Evolutionary conservation across 1,140 invertebrate genomes (phyloP).

Genomic region (Plutomurus gul): DNA sequence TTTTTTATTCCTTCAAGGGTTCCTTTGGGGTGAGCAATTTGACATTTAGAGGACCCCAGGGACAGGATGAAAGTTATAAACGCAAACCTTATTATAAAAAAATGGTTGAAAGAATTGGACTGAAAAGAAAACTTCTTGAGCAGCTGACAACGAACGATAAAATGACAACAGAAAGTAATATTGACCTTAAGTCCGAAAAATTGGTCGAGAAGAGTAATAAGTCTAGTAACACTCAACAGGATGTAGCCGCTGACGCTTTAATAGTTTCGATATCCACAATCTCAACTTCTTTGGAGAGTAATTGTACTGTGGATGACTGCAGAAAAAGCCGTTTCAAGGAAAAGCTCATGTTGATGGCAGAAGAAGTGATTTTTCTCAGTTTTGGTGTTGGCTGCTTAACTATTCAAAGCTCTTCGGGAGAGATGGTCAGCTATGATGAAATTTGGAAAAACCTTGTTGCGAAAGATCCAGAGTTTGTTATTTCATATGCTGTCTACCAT

Average conservation of each 20-base stretch:
- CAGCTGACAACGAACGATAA: neutral
- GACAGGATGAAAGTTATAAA: neutral
- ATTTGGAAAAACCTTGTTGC: slow-evolving; percentile 43
- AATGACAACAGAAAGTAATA: neutral
- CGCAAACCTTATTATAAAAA: slow-evolving; percentile 21
- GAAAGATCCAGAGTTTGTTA: slow-evolving; percentile 46
- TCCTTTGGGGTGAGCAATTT: slow-evolving; percentile 39
- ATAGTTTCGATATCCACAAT: neutral
- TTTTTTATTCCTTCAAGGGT: slow-evolving; percentile 29
- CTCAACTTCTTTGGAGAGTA: neutral
- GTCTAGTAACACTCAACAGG: neutral
- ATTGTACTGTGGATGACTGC: neutral
- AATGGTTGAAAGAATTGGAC: neutral
- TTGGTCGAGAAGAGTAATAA: neutral
- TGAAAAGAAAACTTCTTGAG: neutral
- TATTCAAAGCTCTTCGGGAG: slow-evolving; percentile 27
- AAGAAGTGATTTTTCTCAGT: slow-evolving; percentile 52
- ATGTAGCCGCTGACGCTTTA: neutral
- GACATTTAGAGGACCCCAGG: slow-evolving; percentile 33
- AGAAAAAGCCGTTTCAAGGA: slow-evolving; percentile 24
- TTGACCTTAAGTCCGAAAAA: neutral
- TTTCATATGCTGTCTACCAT: slow-evolving; percentile 50
- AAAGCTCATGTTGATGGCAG: slow-evolving; percentile 46
- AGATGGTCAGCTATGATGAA: slow-evolving; percentile 17
- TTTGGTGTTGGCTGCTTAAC: slow-evolving; percentile 50